Evolutionary conservation across 2,888 invertebrate species (phyloP).

Genomic region (Tenthredo mesomela): DNA sequence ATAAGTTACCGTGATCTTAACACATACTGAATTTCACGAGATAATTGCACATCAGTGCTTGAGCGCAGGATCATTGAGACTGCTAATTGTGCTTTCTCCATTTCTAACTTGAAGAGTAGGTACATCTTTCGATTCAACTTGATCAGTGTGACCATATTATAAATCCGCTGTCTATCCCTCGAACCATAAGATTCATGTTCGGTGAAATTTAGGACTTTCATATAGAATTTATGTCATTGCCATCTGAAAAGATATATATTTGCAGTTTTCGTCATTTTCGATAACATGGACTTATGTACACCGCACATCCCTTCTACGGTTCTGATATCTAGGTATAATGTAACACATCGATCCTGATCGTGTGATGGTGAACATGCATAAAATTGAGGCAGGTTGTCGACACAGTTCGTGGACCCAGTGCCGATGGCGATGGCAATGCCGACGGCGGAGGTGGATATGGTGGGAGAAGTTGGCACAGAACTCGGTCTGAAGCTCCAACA

Average conservation of each 20-base stretch:
- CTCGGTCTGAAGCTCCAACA: constrained; percentile 35
- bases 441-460: constrained; percentile 54
- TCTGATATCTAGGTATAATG: neutral
- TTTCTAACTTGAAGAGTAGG: neutral
- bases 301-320: neutral
- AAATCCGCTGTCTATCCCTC: neutral
- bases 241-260: neutral
- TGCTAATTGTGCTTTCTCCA: neutral
- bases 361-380: constrained; percentile 4
- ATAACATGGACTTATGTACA: neutral
- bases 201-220: neutral
- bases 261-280: neutral
- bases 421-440: constrained; percentile 30
- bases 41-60: neutral
- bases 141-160: neutral
- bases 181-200: neutral
- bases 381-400: constrained; percentile 50
- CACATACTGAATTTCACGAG: neutral
- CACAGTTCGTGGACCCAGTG: constrained; percentile 45
- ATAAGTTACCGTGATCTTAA: neutral
- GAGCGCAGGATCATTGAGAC: neutral
- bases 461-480: constrained; percentile 53
- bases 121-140: neutral
- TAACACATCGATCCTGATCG: constrained; percentile 28
- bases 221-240: neutral